Conservation (phyloP, 2,113 vertebrate species). For the Alligator mississippiensis region DNA sequence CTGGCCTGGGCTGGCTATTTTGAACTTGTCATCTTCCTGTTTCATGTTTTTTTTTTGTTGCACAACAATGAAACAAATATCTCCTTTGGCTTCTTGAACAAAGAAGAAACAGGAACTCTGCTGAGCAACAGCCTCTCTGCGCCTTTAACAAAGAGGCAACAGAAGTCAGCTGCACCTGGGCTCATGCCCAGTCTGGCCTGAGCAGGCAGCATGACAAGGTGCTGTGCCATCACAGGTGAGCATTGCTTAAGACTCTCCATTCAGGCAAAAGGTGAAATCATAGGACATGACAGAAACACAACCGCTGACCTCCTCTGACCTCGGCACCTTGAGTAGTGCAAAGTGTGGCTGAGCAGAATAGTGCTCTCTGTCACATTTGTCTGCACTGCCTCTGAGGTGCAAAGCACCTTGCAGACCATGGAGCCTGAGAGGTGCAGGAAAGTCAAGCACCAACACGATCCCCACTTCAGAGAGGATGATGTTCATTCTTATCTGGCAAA, state of each 20-base stretch:
- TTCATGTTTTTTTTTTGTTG: background rate
- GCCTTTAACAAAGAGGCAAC: too few relatives aligned
- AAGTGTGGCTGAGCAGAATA: too few relatives aligned
- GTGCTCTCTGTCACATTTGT: background rate
- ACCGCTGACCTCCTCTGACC: too few relatives aligned
- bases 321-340: too few relatives aligned
- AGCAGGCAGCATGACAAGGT: background rate
- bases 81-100: conserved; percentile 48
- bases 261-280: background rate
- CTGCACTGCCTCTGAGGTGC: background rate
- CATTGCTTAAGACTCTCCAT: background rate
- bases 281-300: background rate
- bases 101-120: conserved; percentile 26
- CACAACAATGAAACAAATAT: conserved; percentile 50
- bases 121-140: too few relatives aligned
- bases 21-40: background rate
- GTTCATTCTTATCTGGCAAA: background rate
- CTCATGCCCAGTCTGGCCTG: fast-evolving
- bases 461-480: background rate
- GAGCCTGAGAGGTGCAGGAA: too few relatives aligned
- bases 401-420: background rate
- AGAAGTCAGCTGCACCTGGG: too few relatives aligned
- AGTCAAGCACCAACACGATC: background rate
- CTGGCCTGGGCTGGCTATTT: background rate
- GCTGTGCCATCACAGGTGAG: too few relatives aligned